Base-by-base conservation (phyloP, 2,797 vertebrate genomes). In the Hemitrygon akajei region DNA sequence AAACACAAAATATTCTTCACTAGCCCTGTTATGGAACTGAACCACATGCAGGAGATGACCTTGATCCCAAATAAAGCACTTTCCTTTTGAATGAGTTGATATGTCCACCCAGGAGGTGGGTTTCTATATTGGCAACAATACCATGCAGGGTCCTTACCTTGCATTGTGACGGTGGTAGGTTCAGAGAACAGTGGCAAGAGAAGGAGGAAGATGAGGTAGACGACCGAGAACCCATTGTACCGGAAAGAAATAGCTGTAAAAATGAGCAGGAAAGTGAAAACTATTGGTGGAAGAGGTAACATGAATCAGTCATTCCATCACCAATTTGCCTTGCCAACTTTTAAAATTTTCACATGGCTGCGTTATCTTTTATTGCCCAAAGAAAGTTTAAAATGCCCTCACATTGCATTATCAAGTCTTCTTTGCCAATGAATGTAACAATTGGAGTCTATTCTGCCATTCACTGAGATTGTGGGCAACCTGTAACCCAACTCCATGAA, bases 201-300 rank as follows among this genome's bases (percentile, higher is more conserved):
- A 94, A 97, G 96, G 66, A 97, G 95, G 94, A 96, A 97, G 60
- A 95, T 73, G 94, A 97, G 97, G 93, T 95, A 97, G 94, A 96
- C 95, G 94, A 96, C 34, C 0, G 97, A 97, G 84, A 97, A 95
- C 0, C 96, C 96, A 94, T 96, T 96, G 95, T 95, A 96, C 93
- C 97, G 96, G 94, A 96, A 95, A 0, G 69, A 95, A 87, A 97
- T 95, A 11, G 96, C 97, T 97, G 95, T 79, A 89, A 94, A 71
- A 93, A 95, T 18, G 94, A 94, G 47, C 71, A 91, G 66, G 34
- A 58, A 30, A 63, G 69, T 18, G 75, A 89, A 60, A 34, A 89
- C 37, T 69, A 89, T 25, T 37, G 63, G 7, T n/a, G 86, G 63
- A 34, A 89, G 9, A 66, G n/a, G 18, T 37, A 12, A 7, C 27